phyloP scores from a whole-genome alignment of 2,113 vertebrate genomes.

The Mormyrus iriodes region DNA sequence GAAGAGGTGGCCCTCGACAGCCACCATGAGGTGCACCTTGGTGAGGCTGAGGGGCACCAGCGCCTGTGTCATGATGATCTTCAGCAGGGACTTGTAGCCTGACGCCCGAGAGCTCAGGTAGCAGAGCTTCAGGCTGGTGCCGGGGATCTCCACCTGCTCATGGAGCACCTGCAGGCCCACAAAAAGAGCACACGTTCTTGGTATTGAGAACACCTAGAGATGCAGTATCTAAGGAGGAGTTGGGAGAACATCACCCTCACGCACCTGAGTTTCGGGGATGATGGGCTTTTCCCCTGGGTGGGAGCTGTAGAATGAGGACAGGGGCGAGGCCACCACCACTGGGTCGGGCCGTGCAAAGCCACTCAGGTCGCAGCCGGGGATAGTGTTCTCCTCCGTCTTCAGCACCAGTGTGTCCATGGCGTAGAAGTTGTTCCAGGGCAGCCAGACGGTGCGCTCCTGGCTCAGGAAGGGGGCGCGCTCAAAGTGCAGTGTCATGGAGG shows the following conservation, averaged over 20 bases:
- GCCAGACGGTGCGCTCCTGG: conserved; percentile 79
- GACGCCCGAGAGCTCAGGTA: conserved; percentile 78
- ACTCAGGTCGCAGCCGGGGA: conserved; percentile 78
- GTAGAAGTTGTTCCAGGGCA: conserved; percentile 81
- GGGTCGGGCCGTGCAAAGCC: conserved; percentile 78
- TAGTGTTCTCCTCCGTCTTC: conserved; percentile 78
- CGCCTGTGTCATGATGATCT: conserved; percentile 79
- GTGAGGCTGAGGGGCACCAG: conserved; percentile 77
- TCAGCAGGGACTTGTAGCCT: conserved; percentile 78
- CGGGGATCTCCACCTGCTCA: conserved; percentile 79
- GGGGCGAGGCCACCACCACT: conserved; percentile 72
- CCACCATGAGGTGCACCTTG: conserved; percentile 84
- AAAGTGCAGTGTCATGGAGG: conserved; percentile 75
- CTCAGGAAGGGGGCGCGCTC: conserved; percentile 78
- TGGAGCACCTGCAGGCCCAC: conserved; percentile 69
- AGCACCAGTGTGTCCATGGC: conserved; percentile 79
- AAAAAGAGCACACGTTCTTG: not conserved
- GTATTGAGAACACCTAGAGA: not conserved
- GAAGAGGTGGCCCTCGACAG: conserved; percentile 81
- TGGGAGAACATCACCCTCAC: not conserved
- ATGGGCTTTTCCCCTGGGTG: conserved; percentile 70
- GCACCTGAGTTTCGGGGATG: conserved; percentile 82
- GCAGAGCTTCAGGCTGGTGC: conserved; percentile 70
- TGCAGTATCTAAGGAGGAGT: not conserved
- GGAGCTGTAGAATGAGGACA: conserved; percentile 82